A percentile compares a stretch with the other conserved stretches of the same genome.
Conservation (phyloP, 2,888 invertebrate species). For the Meloe dianella region DNA sequence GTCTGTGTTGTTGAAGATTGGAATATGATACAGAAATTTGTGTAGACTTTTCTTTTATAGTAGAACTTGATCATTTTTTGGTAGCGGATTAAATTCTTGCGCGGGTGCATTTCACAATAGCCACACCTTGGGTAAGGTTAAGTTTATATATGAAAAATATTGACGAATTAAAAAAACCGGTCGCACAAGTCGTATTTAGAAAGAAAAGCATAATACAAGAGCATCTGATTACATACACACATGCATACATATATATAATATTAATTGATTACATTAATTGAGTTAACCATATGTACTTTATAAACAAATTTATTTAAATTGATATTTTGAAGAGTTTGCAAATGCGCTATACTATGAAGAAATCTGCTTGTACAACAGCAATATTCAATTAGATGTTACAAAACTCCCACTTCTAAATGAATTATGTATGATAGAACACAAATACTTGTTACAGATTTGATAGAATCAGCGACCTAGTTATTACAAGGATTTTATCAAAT, state of each 20-base stretch:
- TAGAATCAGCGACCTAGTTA: constrained; percentile 26
- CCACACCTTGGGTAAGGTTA: constrained; percentile 31
- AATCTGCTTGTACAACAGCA: neutral
- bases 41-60: constrained; percentile 24
- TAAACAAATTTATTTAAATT: neutral
- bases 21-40: constrained; percentile 16
- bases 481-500: constrained; percentile 19
- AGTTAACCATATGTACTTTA: neutral
- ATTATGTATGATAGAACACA: constrained; percentile 23
- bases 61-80: constrained; percentile 20
- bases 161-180: constrained; percentile 27
- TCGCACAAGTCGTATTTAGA: constrained; percentile 31
- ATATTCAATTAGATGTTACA: constrained; percentile 19
- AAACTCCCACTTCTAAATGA: constrained; percentile 22
- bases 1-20: constrained; percentile 20
- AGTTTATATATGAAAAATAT: constrained; percentile 19
- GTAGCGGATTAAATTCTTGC: constrained; percentile 19
- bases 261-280: neutral
- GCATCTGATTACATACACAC: neutral
- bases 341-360: neutral
- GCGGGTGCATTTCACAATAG: constrained; percentile 29
- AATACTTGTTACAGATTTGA: constrained; percentile 28
- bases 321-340: neutral
- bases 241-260: too few relatives aligned
- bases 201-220: constrained; percentile 10